A percentile compares a stretch with the other conserved stretches of the same genome.
These are phyloP conservation scores for Amphimedon queenslandica DNA, from an alignment of 37 sponge, comb jelly and placozoan species.

Conservation along the genomic window DNA sequence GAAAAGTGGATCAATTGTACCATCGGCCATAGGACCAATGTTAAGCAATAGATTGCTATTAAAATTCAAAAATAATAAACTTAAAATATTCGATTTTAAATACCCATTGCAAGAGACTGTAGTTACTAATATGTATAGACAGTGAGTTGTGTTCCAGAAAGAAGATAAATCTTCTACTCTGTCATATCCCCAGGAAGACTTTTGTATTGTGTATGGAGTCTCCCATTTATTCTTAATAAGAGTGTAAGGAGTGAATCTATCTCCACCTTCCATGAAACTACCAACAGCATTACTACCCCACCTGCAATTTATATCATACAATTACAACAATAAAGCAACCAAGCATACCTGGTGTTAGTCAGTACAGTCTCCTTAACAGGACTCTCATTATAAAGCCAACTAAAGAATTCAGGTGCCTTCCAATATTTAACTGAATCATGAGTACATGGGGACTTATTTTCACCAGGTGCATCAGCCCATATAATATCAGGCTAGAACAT, in stretches of 20 bases:
- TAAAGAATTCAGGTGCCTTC: constrained; percentile 62
- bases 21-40: constrained; percentile 78
- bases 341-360: constrained; percentile 43
- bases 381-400: constrained; percentile 82
- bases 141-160: constrained; percentile 28
- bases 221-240: constrained; percentile 68
- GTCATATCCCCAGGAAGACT: constrained; percentile 73
- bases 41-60: constrained; percentile 76
- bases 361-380: constrained; percentile 58
- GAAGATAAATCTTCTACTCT: constrained; percentile 21
- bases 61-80: too few relatives aligned
- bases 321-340: too few relatives aligned
- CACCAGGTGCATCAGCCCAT: constrained; percentile 76
- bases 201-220: constrained; percentile 69
- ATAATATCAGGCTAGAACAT: constrained; percentile 60
- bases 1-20: constrained; percentile 66
- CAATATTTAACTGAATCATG: constrained; percentile 68
- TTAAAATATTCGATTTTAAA: constrained; percentile 26
- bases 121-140: constrained; percentile 52
- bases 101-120: constrained; percentile 69
- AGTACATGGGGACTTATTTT: constrained; percentile 47
- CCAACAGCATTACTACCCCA: constrained; percentile 58
- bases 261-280: constrained; percentile 57
- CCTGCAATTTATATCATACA: constrained; percentile 14
- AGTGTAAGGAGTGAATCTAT: constrained; percentile 57